Conservation (phyloP, 2,888 invertebrate genomes). For the Caenorhabditis sp. region DNA sequence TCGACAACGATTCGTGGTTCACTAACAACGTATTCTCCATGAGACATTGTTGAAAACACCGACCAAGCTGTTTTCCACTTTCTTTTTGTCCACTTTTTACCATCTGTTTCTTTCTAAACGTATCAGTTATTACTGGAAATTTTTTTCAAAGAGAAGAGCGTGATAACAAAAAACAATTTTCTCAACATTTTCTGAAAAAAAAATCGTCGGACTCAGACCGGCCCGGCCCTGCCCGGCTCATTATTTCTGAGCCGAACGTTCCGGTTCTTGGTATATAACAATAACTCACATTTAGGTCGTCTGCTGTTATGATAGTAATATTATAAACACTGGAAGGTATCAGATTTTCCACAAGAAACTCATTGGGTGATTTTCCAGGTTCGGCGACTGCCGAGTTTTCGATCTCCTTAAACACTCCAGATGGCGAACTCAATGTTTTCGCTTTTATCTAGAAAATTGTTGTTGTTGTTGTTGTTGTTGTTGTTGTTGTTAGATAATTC, state of each 20-base stretch:
- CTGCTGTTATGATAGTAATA: conserved; percentile 46
- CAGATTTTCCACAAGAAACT: conserved; percentile 47
- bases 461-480: background rate
- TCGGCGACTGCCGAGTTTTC: conserved; percentile 47
- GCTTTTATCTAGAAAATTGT: conserved; percentile 53
- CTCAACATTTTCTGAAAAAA: too few species aligned
- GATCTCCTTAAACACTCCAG: conserved; percentile 53
- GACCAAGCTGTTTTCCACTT: conserved; percentile 52
- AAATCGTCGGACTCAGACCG: too few species aligned
- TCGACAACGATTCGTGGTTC: conserved; percentile 58
- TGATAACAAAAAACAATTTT: too few species aligned
- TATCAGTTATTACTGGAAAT: too few species aligned
- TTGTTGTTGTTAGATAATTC: too few species aligned
- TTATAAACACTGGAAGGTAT: conserved; percentile 56
- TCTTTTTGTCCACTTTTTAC: conserved; percentile 31
- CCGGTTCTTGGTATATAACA: too few species aligned
- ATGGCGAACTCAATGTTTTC: conserved; percentile 48
- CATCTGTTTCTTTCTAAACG: conserved; percentile 5
- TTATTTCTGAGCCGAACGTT: too few species aligned
- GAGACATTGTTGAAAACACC: conserved; percentile 55
- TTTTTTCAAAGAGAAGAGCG: background rate
- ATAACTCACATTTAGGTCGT: conserved; percentile 14
- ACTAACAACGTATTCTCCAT: conserved; percentile 52
- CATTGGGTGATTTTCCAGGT: conserved; percentile 35
- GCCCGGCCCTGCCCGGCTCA: too few species aligned